Evolutionary conservation across 2,888 invertebrate species (phyloP), one percentile per base, ranked within the genome.

Genomic region (Cartodere bifasciata): DNA sequence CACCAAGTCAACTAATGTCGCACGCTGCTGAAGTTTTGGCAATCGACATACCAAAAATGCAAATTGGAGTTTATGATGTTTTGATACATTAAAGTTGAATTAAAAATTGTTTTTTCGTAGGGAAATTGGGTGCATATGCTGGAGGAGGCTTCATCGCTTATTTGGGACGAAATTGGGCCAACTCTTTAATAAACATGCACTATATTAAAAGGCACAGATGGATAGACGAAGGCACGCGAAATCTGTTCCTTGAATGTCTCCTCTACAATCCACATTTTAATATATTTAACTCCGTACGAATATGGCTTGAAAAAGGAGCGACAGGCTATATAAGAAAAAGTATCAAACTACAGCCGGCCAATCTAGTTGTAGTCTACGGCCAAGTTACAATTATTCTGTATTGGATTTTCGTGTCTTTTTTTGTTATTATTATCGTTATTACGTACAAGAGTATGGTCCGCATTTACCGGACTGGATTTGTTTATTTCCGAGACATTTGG

Each of bases 191-290:
- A 12, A 48, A 50, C 31, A 27, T 45, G 23, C 26, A 45, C 5
- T 53, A 53, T 35, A 29, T 52, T 5, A 22, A 24, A 4, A 38
- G 41, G 11, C 41, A 46, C 28, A 38, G 34, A 2, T 55, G 55
- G 55, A 29, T 53, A 7, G 50, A 53, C 36, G 17, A 29, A 9
- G 23, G 31, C 9, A 48, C 50, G 4, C 32, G 52, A 33, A 42
- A 38, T n/a, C n/a, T 53, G 4, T 42, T 50, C 14, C 31, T 52
- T 5, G 53, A 55, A 40, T 49, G 48, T 35, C 38, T 48, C 11
- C 27, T 43, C 1, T 55, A 55, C 37, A 52, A 46, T 25, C 38
- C 44, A 2, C 50, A 53, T 32, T 41, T 40, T 10, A 55, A 55
- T 29, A 33, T 52, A n/a, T 55, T 55, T 30, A 43, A 45, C 38